These are phyloP conservation scores for Gymnorhina tibicen DNA, from an alignment of 2,113 vertebrate species.

Conservation along the genomic window DNA sequence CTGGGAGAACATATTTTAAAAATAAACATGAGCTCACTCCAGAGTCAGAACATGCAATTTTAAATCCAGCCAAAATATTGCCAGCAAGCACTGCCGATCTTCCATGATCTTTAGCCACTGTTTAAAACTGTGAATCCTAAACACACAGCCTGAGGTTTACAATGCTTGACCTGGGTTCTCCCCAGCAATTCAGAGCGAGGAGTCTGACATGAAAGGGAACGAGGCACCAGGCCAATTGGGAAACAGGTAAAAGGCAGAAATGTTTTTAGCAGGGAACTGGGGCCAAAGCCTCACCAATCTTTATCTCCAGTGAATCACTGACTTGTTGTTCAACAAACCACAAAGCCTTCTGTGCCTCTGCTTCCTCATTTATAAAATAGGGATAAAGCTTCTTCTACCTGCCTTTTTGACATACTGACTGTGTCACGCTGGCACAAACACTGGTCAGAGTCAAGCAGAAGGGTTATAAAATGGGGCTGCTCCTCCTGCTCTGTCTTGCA, in stretches of 20 bases:
- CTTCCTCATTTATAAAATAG: neutral
- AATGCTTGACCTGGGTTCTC: neutral
- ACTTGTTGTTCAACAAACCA: neutral
- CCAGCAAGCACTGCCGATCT: neutral
- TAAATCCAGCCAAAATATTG: constrained; percentile 13
- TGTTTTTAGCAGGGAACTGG: neutral
- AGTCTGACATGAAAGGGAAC: neutral
- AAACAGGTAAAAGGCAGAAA: neutral
- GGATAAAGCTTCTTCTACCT: neutral
- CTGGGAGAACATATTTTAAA: neutral
- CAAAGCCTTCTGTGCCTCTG: neutral
- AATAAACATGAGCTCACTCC: constrained; percentile 51
- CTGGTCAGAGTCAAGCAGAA: neutral
- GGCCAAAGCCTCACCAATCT: neutral
- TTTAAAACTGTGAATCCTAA: neutral
- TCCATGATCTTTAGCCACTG: neutral
- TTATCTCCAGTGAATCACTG: neutral
- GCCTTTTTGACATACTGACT: neutral
- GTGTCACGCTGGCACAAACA: neutral
- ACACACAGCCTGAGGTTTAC: neutral
- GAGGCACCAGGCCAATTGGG: neutral
- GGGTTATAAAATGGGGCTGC: neutral
- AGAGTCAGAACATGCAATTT: constrained; percentile 11
- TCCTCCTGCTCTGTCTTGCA: neutral
- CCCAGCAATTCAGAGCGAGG: neutral